Evolutionary conservation across 2,797 vertebrate genomes (phyloP).

Genomic region (Anabacerthia variegaticeps): DNA sequence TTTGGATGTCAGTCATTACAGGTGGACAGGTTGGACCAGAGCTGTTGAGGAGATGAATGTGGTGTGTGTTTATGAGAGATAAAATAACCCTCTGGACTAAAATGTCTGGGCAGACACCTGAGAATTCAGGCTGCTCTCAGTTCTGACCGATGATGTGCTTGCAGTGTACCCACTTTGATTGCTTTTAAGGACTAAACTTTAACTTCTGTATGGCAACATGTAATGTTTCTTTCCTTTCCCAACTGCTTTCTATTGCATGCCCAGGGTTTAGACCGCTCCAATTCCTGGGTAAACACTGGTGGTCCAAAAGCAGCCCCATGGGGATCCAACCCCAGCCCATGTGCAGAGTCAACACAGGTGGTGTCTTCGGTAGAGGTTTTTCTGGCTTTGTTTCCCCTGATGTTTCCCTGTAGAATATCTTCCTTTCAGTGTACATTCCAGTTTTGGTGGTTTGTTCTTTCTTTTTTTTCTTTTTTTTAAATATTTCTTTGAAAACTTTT

Average conservation of each 20-base stretch:
- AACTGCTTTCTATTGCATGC: conserved; percentile 82
- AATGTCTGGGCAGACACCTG: not conserved
- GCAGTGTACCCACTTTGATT: conserved; percentile 35
- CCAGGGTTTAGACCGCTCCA: conserved; percentile 99
- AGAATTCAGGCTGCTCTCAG: conserved; percentile 54
- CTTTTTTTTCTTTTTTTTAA: not conserved
- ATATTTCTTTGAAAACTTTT: conserved; percentile 13
- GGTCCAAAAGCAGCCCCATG: conserved; percentile 97
- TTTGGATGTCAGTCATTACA: not conserved
- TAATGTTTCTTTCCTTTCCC: conserved; percentile 87
- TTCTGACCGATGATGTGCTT: conserved; percentile 63
- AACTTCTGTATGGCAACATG: conserved; percentile 73
- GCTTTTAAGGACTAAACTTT: conserved; percentile 70
- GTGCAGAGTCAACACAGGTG: conserved; percentile 98
- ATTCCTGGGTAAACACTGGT: conserved; percentile 99
- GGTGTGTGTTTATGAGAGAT: not conserved
- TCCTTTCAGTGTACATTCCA: conserved; percentile 54
- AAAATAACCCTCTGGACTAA: conserved; percentile 35
- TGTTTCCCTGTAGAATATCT: conserved; percentile 69
- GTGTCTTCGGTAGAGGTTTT: conserved; percentile 82
- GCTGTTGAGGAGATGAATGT: not conserved
- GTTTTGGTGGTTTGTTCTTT: conserved; percentile 61
- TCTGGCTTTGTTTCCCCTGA: conserved; percentile 66
- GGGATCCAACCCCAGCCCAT: conserved; percentile 97
- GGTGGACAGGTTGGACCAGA: not conserved